These are phyloP conservation scores for Leucoma salicis DNA, from an alignment of 2,888 invertebrate genomes.

Conservation along the genomic window DNA sequence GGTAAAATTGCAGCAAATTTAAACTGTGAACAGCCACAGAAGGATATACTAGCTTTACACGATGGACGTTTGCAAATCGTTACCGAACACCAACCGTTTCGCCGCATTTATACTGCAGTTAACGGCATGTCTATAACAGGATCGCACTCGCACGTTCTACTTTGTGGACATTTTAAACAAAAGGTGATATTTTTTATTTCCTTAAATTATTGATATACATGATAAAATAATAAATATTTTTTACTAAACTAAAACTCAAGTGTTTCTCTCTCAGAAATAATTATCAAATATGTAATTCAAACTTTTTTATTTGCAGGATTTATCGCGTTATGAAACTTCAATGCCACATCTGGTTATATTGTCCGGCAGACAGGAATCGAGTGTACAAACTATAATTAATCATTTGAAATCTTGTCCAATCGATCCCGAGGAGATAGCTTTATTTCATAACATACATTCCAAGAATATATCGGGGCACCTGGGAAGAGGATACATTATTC, in stretches of 20 bases:
- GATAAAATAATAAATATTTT: too few species aligned
- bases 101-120: conserved; percentile 62
- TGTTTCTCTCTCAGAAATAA: too few species aligned
- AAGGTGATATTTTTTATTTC: conserved; percentile 24
- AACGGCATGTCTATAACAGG: conserved; percentile 50
- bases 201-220: too few species aligned
- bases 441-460: conserved; percentile 1
- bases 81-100: conserved; percentile 76
- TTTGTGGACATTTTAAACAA: conserved; percentile 45
- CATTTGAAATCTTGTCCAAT: neutral
- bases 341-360: neutral
- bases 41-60: conserved; percentile 65
- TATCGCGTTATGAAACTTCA: neutral
- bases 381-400: neutral
- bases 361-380: conserved; percentile 1
- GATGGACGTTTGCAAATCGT: conserved; percentile 80
- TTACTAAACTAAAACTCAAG: too few species aligned
- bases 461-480: conserved; percentile 2
- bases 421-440: conserved; percentile 2
- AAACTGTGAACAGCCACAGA: conserved; percentile 82
- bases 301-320: neutral
- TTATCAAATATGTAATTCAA: too few species aligned
- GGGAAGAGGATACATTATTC: neutral
- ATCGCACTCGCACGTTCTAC: conserved; percentile 44
- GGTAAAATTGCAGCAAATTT: conserved; percentile 86